Evolutionary conservation across 2,888 invertebrate species (phyloP).

Genomic region (Elysia crispata): DNA sequence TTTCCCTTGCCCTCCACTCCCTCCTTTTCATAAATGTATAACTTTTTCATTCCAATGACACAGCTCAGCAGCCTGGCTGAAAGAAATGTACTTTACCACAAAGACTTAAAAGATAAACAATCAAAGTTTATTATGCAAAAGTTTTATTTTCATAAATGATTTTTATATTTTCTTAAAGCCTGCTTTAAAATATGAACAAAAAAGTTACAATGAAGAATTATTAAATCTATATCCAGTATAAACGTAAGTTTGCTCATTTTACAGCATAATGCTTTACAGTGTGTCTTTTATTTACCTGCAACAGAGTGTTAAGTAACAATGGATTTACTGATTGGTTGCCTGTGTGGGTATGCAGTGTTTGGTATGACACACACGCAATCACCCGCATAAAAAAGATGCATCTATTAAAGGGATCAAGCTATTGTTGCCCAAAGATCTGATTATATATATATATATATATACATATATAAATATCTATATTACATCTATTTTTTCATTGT

Average conservation of each 20-base stretch:
- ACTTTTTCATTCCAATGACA: conserved; percentile 45
- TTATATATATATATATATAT: not conserved
- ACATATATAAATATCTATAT: too few species aligned
- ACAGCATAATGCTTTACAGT: not conserved
- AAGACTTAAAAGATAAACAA: conserved; percentile 36
- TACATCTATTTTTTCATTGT: conserved; percentile 30
- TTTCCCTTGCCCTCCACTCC: too few species aligned
- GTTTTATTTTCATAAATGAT: conserved; percentile 43
- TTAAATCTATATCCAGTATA: too few species aligned
- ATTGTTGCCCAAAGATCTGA: conserved; percentile 38
- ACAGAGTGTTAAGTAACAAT: too few species aligned
- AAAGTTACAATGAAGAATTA: conserved; percentile 31
- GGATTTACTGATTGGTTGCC: too few species aligned
- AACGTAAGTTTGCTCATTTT: conserved; percentile 42
- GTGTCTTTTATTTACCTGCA: too few species aligned
- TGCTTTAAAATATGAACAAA: conserved; percentile 37
- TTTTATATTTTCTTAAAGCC: conserved; percentile 45
- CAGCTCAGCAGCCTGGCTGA: conserved; percentile 27
- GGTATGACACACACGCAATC: too few species aligned
- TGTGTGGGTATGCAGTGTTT: too few species aligned
- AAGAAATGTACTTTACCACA: not conserved
- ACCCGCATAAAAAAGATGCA: not conserved
- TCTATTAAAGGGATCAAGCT: conserved; percentile 36
- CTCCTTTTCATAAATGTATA: too few species aligned
- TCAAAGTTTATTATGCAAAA: conserved; percentile 50